Base-by-base conservation (phyloP, 2,888 invertebrate genomes). In the Malthinus seriepunctatus region DNA sequence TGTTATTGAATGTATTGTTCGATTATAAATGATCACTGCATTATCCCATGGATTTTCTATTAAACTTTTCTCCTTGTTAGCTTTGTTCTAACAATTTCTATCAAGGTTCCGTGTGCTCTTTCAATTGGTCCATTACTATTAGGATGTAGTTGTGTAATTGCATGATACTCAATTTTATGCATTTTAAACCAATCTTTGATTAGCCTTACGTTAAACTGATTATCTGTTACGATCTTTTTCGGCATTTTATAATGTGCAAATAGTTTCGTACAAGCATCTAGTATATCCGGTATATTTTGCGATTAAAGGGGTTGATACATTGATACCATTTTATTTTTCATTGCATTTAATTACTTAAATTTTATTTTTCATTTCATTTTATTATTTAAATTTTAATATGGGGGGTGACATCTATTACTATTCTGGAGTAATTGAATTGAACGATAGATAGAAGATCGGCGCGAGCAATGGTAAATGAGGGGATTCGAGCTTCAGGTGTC, bases 51-150 rank as follows among this genome's bases (percentile, higher is more conserved):
- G n/a, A 37, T 15, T 50, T 3, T 10, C 2, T 12, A 47, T 47
- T 47, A 33, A 47, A 33, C 11, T 8, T 33, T n/a, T 32, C 15
- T 47, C 47, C 10, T 33, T 32, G 1, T n/a, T 33, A 10, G 12
- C 11, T 7, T 34, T n/a, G 33, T 32, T 47, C 12, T 47, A 14
- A 47, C 11, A 11, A 47, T 47, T 33, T 51, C 31, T 5, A 38
- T 31, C 6, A 39, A 14, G 32, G 32, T 51, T 11, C 51, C 39
- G 8, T 50, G 50, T 4, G 8, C 50, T 8, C 50, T 4, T 32
- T 50, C 39, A 4, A 38, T 38, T 5, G 23, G 8, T n/a, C 32
- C 51, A 39, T 51, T 51, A 23, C 51, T 51, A 15, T 51, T 38
- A 1, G 39, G 38, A 51, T 38, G 39, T 39, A 35, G 6, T 5